phyloP scores from a whole-genome alignment of 2,888 invertebrate genomes.

The Dryadula phaetusa region DNA sequence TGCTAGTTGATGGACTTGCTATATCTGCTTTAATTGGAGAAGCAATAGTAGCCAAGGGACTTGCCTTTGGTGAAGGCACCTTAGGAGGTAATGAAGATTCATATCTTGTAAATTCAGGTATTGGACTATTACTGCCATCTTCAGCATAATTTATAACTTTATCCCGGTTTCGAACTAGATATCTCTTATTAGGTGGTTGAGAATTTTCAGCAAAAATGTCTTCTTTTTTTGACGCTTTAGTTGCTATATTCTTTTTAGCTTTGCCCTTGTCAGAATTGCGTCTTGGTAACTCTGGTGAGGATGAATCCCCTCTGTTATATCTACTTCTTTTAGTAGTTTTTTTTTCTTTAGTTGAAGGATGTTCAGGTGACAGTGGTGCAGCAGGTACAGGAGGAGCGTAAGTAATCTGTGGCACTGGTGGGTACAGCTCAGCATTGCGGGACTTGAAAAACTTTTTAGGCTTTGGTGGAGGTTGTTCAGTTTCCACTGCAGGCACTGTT shows the following conservation, averaged over 20 bases:
- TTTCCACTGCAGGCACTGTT: slow-evolving; percentile 80
- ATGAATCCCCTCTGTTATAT: slow-evolving; percentile 73
- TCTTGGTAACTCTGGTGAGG: slow-evolving; percentile 77
- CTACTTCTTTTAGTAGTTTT: slow-evolving; percentile 69
- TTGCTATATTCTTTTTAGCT: slow-evolving; percentile 71
- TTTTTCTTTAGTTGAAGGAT: slow-evolving; percentile 74
- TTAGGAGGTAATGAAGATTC: slow-evolving; percentile 67
- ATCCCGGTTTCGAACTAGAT: slow-evolving; percentile 82
- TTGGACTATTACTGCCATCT: slow-evolving; percentile 83
- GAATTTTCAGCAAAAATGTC: slow-evolving; percentile 67
- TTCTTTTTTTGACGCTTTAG: slow-evolving; percentile 77
- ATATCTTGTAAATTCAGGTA: slow-evolving; percentile 75
- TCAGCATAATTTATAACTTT: slow-evolving; percentile 87
- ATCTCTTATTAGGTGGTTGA: slow-evolving; percentile 80
- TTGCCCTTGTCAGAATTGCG: slow-evolving; percentile 75
- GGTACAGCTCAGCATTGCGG: slow-evolving; percentile 87
- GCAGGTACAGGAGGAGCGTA: slow-evolving; percentile 79
- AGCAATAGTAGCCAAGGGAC: slow-evolving; percentile 72
- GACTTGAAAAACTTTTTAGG: slow-evolving; percentile 97
- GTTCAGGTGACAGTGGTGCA: slow-evolving; percentile 77
- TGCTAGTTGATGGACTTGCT: slow-evolving; percentile 77
- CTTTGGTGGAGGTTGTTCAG: slow-evolving; percentile 85
- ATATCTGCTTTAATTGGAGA: slow-evolving; percentile 68
- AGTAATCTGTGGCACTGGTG: slow-evolving; percentile 80
- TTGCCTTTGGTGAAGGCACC: slow-evolving; percentile 75